Conservation (phyloP, 2,113 vertebrate species). For the Nannospalax galili region DNA sequence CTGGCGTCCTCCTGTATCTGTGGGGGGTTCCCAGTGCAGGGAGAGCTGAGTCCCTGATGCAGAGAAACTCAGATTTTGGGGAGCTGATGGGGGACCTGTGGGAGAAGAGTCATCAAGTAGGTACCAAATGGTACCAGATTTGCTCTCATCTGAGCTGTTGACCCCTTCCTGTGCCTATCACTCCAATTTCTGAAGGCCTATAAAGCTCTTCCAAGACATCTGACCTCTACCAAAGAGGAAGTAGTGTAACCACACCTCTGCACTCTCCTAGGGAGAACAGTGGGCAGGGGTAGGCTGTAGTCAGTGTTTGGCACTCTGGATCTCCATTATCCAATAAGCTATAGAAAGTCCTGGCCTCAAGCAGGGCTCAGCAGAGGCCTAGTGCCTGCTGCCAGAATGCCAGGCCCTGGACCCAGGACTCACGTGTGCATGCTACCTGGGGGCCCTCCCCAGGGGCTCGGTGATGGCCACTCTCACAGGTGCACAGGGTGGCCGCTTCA, state of each 20-base stretch:
- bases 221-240: not conserved
- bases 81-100: conserved; percentile 85
- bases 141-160: not conserved
- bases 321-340: not conserved
- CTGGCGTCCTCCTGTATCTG: conserved; percentile 82
- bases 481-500: conserved; percentile 79
- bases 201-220: not conserved
- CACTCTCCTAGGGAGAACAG: not conserved
- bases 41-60: conserved; percentile 83
- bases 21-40: conserved; percentile 85
- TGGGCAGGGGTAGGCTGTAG: not conserved
- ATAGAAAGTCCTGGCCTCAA: not conserved
- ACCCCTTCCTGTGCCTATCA: not conserved
- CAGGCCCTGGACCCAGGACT: conserved; percentile 68
- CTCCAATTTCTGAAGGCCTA: not conserved
- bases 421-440: conserved; percentile 85
- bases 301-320: not conserved
- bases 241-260: not conserved
- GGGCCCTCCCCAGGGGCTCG: conserved; percentile 82
- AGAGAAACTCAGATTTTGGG: conserved; percentile 86
- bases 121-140: not conserved
- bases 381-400: rapidly evolving
- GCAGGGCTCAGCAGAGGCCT: not conserved
- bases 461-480: conserved; percentile 84
- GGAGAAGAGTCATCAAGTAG: conserved; percentile 5